Percentiles rank a stretch among this genome's conserved stretches.
phyloP scores from a whole-genome alignment of 2,113 vertebrate species.

The Athene cunicularia region DNA sequence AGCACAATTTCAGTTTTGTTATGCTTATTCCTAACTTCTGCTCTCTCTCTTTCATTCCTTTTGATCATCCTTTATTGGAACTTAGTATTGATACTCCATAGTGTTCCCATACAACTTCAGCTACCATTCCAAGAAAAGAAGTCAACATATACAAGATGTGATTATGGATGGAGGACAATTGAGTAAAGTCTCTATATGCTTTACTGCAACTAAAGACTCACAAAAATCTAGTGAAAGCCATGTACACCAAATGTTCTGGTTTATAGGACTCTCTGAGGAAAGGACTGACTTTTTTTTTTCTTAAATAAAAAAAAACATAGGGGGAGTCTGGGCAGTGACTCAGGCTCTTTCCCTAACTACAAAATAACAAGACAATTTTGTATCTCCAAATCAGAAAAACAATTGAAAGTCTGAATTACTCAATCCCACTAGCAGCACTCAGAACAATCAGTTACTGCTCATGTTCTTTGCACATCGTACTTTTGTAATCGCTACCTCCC shows the following conservation, averaged over 20 bases:
- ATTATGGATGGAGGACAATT: neutral
- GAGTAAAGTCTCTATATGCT: neutral
- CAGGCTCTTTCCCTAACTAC: neutral
- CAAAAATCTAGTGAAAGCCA: neutral
- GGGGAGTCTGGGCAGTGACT: neutral
- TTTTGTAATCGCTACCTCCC: neutral
- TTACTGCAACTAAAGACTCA: neutral
- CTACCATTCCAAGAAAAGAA: neutral
- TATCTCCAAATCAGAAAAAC: neutral
- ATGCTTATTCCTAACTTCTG: neutral
- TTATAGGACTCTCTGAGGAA: neutral
- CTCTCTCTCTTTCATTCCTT: neutral
- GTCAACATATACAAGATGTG: neutral
- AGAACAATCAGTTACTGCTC: neutral
- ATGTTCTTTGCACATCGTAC: neutral
- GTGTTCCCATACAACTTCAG: neutral
- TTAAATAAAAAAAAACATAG: neutral
- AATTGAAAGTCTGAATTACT: constrained; percentile 11
- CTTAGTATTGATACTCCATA: neutral
- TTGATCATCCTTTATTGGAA: neutral
- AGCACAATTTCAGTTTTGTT: neutral
- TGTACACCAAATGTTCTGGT: neutral
- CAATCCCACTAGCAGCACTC: neutral
- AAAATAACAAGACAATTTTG: neutral
- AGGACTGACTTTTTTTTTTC: neutral